Conservation (phyloP, 1,140 invertebrate genomes). For the Orchestia grillus region DNA sequence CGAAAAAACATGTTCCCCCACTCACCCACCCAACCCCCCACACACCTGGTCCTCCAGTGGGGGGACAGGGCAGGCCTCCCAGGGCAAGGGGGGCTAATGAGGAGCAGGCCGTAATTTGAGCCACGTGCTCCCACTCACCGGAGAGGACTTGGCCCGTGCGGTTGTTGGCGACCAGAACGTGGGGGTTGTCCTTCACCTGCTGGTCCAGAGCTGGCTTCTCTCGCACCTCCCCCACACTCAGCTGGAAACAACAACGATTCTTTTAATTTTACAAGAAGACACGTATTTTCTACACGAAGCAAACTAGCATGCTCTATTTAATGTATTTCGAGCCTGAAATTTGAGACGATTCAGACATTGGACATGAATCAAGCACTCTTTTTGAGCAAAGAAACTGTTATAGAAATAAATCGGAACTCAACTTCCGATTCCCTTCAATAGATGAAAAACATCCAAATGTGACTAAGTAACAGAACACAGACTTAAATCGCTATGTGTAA, state of each 20-base stretch:
- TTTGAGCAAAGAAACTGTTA: not conserved
- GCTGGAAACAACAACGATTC: not conserved
- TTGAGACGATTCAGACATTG: not conserved
- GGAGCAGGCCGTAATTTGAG: too few relatives aligned
- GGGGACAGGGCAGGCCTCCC: too few relatives aligned
- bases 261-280: not conserved
- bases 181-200: constrained; percentile 61
- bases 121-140: constrained; percentile 69
- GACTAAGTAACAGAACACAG: not conserved
- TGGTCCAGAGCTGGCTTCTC: not conserved
- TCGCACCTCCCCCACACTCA: not conserved
- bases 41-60: too few relatives aligned
- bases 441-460: not conserved
- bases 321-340: not conserved
- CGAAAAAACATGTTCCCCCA: too few relatives aligned
- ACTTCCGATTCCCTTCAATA: not conserved
- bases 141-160: constrained; percentile 82
- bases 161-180: constrained; percentile 84
- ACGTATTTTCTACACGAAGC: not conserved
- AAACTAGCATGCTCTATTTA: not conserved
- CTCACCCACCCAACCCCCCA: too few relatives aligned
- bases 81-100: not conserved
- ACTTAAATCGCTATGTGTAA: not conserved
- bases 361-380: not conserved
- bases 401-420: not conserved